phyloP scores from a whole-genome alignment of 2,888 invertebrate species.

The Blera fallax region DNA sequence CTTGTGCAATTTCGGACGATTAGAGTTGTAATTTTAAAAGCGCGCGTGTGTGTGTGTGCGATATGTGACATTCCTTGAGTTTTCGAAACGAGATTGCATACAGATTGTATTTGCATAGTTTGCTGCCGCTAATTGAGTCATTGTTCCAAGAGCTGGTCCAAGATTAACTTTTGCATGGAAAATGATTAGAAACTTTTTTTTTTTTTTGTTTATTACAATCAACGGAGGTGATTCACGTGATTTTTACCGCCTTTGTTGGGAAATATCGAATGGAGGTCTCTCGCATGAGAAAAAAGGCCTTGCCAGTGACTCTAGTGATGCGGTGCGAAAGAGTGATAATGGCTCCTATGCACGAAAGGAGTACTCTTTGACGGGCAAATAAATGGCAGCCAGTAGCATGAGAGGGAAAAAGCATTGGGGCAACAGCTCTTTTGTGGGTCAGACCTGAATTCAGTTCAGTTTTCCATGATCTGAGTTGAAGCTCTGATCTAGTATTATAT shows the following conservation, averaged over 20 bases:
- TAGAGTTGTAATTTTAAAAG: slow-evolving; percentile 41
- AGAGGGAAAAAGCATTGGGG: too few relatives aligned
- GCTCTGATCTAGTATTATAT: too few relatives aligned
- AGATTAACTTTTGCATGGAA: slow-evolving; percentile 36
- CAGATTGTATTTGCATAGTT: slow-evolving; percentile 55
- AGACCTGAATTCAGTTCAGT: too few relatives aligned
- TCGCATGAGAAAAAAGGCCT: too few relatives aligned
- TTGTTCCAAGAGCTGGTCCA: slow-evolving; percentile 36
- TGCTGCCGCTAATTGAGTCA: slow-evolving; percentile 55
- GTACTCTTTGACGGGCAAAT: too few relatives aligned
- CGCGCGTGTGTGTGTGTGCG: background rate
- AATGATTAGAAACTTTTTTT: background rate
- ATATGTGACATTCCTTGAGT: slow-evolving; percentile 48
- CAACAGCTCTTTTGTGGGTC: too few relatives aligned
- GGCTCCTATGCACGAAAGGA: too few relatives aligned
- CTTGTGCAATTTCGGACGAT: slow-evolving; percentile 58
- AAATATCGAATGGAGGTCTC: background rate
- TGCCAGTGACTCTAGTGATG: too few relatives aligned
- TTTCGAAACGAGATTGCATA: slow-evolving; percentile 39
- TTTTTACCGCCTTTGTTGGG: background rate
- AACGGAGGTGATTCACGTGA: background rate
- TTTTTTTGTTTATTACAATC: background rate
- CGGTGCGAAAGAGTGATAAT: too few relatives aligned
- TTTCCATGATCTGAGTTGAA: too few relatives aligned
- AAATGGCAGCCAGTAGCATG: too few relatives aligned